Conservation (phyloP, 1,140 invertebrate genomes). For the Chironomus striatipennis region DNA sequence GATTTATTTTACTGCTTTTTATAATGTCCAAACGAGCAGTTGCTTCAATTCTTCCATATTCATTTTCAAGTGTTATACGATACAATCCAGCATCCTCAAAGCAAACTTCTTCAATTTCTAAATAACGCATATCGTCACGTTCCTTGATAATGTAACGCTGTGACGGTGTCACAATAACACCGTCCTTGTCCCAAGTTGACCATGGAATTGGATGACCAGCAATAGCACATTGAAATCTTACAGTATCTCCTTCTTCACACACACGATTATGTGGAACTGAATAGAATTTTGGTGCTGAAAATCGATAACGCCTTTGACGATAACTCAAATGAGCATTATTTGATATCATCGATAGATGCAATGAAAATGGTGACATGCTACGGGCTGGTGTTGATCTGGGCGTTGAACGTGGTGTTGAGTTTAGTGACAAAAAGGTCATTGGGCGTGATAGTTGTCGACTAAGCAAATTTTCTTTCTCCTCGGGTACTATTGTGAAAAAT, state of each 20-base stretch:
- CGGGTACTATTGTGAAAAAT: slow-evolving; percentile 50
- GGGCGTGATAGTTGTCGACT: slow-evolving; percentile 57
- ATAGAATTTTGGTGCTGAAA: slow-evolving; percentile 70
- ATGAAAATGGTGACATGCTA: slow-evolving; percentile 50
- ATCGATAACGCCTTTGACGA: slow-evolving; percentile 34
- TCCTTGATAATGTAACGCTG: slow-evolving; percentile 60
- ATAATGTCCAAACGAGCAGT: slow-evolving; percentile 73
- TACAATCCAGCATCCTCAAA: slow-evolving; percentile 73
- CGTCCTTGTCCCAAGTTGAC: slow-evolving; percentile 74
- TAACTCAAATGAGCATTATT: slow-evolving; percentile 34
- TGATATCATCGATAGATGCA: slow-evolving; percentile 32
- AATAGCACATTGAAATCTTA: slow-evolving; percentile 69
- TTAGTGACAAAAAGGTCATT: slow-evolving; percentile 52
- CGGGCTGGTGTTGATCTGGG: slow-evolving; percentile 59
- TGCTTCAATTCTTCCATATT: slow-evolving; percentile 70
- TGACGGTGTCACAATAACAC: slow-evolving; percentile 51
- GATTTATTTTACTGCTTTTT: slow-evolving; percentile 42
- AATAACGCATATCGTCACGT: slow-evolving; percentile 60
- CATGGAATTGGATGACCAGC: slow-evolving; percentile 66
- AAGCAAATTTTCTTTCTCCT: slow-evolving; percentile 67
- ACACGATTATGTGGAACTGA: slow-evolving; percentile 78
- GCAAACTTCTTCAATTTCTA: slow-evolving; percentile 70
- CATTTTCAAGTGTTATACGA: slow-evolving; percentile 69
- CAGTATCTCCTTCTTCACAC: slow-evolving; percentile 71
- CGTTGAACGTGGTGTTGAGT: slow-evolving; percentile 63